Evolutionary conservation across 2,113 vertebrate genomes (phyloP).

Genomic region (Ptilorrhoa leucosticta): DNA sequence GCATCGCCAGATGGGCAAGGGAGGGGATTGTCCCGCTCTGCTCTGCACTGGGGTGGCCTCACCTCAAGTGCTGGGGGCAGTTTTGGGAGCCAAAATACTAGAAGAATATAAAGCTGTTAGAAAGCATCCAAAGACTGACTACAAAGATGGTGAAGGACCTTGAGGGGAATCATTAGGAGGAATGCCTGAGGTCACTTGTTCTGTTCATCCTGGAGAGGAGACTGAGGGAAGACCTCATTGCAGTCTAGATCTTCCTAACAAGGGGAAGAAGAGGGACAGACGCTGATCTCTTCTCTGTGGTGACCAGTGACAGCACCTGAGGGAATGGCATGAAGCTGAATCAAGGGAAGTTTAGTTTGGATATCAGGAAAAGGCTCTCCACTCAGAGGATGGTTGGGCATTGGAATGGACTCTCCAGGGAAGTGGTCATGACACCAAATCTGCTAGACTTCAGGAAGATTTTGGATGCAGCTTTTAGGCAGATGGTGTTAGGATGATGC

Average conservation of each 20-base stretch:
- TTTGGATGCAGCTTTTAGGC: background rate
- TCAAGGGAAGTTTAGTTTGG: background rate
- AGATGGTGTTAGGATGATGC: too few relatives aligned
- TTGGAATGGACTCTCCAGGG: background rate
- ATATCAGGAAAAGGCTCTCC: background rate
- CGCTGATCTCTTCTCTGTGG: background rate
- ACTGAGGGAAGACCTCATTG: too few relatives aligned
- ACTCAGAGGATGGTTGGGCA: background rate
- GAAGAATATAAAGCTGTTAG: background rate
- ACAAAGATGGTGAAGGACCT: background rate
- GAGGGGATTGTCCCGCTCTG: background rate
- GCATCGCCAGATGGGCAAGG: accelerated
- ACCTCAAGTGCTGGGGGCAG: accelerated
- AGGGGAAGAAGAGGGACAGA: background rate
- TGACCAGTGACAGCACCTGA: background rate
- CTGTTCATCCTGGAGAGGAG: background rate
- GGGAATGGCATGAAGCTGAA: accelerated
- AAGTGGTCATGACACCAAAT: background rate
- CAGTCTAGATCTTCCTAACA: background rate
- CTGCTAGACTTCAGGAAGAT: background rate
- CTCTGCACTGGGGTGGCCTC: accelerated
- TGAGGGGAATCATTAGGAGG: background rate
- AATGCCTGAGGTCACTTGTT: background rate
- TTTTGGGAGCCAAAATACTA: background rate
- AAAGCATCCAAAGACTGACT: background rate